Percentiles rank a stretch among this genome's conserved stretches.
Conservation (phyloP, 2,113 vertebrate genomes). For the Ifrita kowaldi region DNA sequence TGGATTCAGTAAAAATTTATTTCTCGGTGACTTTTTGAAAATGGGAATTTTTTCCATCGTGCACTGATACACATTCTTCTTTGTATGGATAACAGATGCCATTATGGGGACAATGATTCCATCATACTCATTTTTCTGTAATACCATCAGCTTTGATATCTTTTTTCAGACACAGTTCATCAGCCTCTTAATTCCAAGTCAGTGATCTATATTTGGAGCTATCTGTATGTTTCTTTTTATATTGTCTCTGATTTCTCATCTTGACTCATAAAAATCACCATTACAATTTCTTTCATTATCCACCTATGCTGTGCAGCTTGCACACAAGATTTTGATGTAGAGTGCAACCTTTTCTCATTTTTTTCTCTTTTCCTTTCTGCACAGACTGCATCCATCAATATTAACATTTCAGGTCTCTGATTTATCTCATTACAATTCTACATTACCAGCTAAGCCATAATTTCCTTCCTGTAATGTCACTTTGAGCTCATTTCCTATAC, state of each 20-base stretch:
- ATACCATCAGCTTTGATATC: not conserved
- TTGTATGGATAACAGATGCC: not conserved
- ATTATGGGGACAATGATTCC: not conserved
- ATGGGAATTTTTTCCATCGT: not conserved
- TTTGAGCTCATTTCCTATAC: slow-evolving; percentile 49
- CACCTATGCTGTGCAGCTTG: not conserved
- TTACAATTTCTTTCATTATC: not conserved
- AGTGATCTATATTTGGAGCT: not conserved
- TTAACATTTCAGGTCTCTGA: slow-evolving; percentile 49
- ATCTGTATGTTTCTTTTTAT: not conserved
- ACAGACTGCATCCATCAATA: slow-evolving; percentile 35
- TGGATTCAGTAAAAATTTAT: not conserved
- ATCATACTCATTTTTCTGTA: not conserved
- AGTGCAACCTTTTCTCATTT: not conserved
- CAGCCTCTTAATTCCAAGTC: not conserved
- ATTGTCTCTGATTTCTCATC: not conserved
- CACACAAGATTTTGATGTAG: not conserved
- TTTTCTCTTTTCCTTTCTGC: slow-evolving; percentile 15
- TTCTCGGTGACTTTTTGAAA: not conserved
- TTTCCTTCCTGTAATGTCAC: slow-evolving; percentile 50
- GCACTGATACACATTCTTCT: not conserved
- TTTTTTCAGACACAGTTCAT: not conserved
- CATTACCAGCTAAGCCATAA: slow-evolving; percentile 42
- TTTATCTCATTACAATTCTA: slow-evolving; percentile 50
- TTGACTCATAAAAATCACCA: not conserved